Conservation (phyloP, 2,797 vertebrate genomes). For the Balearica regulorum region DNA sequence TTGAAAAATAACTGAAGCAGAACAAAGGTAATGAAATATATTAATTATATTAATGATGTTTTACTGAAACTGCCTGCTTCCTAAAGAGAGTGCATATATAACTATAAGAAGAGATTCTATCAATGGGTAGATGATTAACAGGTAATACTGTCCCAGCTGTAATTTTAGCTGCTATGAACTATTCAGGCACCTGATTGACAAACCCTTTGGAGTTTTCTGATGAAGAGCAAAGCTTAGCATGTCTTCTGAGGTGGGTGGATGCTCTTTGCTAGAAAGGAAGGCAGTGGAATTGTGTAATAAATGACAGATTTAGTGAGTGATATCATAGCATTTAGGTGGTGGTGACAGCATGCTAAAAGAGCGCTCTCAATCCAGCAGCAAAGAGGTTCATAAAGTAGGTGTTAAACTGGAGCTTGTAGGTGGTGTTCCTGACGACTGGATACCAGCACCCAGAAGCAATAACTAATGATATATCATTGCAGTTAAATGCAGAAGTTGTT, state of each 20-base stretch:
- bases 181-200: conserved; percentile 27
- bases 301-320: not conserved
- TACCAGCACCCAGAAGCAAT: not conserved
- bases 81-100: conserved; percentile 47
- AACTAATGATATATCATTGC: not conserved
- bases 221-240: not conserved
- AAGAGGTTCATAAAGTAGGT: not conserved
- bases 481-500: not conserved
- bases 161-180: conserved; percentile 54
- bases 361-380: not conserved
- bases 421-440: not conserved
- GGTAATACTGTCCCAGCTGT: conserved; percentile 24
- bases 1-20: conserved; percentile 72
- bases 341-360: not conserved
- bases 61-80: conserved; percentile 71
- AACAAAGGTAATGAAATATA: conserved; percentile 81
- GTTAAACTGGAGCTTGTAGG: not conserved
- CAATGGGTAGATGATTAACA: conserved; percentile 44
- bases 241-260: not conserved
- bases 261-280: not conserved
- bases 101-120: conserved; percentile 47
- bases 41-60: conserved; percentile 80
- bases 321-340: not conserved
- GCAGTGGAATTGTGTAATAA: not conserved
- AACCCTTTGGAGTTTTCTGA: not conserved